Percentiles rank a stretch among this genome's conserved stretches.
These are phyloP conservation scores for Chloebia gouldiae DNA, from an alignment of 2,113 vertebrate genomes.

Conservation along the genomic window DNA sequence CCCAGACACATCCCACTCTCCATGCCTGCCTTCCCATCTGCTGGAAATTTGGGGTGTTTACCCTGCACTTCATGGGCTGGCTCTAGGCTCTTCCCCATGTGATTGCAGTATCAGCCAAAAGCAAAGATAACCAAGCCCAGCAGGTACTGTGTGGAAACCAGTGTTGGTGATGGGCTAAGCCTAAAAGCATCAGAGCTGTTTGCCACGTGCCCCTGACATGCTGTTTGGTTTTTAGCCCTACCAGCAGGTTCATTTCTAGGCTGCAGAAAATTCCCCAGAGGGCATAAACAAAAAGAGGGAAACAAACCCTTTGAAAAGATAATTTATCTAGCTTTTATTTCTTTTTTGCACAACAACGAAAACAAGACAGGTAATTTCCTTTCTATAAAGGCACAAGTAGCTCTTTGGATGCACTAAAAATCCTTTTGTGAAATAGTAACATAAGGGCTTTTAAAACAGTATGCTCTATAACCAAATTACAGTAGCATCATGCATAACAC, in stretches of 20 bases:
- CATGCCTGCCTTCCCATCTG: rapidly evolving
- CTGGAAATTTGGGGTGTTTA: background rate
- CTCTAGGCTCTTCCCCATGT: background rate
- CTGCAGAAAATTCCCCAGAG: background rate
- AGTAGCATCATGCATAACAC: background rate
- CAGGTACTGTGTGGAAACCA: background rate
- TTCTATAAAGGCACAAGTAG: background rate
- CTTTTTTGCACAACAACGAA: background rate
- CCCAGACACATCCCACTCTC: rapidly evolving
- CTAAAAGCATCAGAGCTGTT: background rate
- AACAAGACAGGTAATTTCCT: background rate
- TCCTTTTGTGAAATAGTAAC: background rate
- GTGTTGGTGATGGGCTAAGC: background rate
- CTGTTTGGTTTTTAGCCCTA: background rate
- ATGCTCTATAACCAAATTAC: background rate
- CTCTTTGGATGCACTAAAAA: background rate
- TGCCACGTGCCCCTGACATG: background rate
- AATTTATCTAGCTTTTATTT: background rate
- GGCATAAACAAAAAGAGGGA: background rate
- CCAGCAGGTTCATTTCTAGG: background rate
- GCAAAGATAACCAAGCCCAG: background rate
- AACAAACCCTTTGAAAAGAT: background rate
- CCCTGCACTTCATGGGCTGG: background rate
- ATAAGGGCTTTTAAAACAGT: background rate
- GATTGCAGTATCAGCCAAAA: background rate